A percentile compares a stretch with the other conserved stretches of the same genome.
Conservation (phyloP, 2,888 invertebrate species). For the Elysia crispata region DNA sequence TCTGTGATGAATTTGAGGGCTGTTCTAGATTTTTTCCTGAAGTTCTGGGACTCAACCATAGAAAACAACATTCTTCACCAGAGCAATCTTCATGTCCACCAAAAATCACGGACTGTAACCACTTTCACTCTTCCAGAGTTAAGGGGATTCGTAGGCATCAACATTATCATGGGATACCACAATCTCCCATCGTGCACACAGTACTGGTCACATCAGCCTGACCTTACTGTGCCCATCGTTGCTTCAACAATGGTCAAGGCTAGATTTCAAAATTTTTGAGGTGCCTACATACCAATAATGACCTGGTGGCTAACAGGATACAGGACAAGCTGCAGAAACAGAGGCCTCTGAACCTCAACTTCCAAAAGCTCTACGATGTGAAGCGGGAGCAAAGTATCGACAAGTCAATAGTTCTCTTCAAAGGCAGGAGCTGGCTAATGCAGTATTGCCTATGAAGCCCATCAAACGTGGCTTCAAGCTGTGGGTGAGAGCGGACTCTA, state of each 20-base stretch:
- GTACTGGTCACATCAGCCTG: not conserved
- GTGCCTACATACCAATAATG: slow-evolving; percentile 38
- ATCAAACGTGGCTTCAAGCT: slow-evolving; percentile 45
- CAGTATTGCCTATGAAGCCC: slow-evolving; percentile 50
- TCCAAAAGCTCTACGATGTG: slow-evolving; percentile 21
- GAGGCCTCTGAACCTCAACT: slow-evolving; percentile 43
- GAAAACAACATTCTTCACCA: too few species aligned
- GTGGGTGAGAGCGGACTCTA: not conserved
- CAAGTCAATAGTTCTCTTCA: slow-evolving; percentile 48
- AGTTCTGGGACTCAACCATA: too few species aligned
- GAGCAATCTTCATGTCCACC: too few species aligned
- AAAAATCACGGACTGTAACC: too few species aligned
- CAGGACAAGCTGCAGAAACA: slow-evolving; percentile 44
- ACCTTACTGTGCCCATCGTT: slow-evolving; percentile 3
- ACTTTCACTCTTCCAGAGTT: too few species aligned
- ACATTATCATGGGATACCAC: too few species aligned
- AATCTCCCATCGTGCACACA: too few species aligned
- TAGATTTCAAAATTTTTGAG: slow-evolving; percentile 11
- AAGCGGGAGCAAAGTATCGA: slow-evolving; percentile 40
- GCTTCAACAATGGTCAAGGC: not conserved
- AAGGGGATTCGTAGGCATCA: too few species aligned
- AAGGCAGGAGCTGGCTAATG: slow-evolving; percentile 42
- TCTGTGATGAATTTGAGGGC: too few species aligned
- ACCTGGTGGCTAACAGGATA: not conserved
- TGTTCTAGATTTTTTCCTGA: too few species aligned